Base-by-base conservation (phyloP, 2,113 vertebrate species). In the Silurus asotus region DNA sequence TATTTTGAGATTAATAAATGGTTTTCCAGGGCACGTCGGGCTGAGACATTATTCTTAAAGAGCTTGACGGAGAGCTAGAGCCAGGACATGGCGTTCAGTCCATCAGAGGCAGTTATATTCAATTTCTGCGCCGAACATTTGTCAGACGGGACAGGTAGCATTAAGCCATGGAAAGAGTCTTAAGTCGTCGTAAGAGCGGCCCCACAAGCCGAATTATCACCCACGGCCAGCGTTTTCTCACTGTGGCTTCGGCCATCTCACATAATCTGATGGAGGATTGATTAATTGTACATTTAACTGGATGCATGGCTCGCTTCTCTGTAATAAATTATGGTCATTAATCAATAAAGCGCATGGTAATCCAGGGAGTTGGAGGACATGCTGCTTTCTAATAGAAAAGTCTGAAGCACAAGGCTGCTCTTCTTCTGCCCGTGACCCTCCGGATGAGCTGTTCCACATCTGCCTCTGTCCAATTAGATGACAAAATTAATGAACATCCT, bases 311-410 rank as follows among this genome's bases (percentile, higher is more conserved):
- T 96, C 95, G 97, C 94, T 95, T 95, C 96, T 96, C 94, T 91
- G 95, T 98, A 97, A 99, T 99, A 98, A 98, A 99, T 99, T 97
- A 99, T 97, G 95, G 97, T 96, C 97, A 99, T 99, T 99, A 99
- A 99, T 99, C 98, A 99, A 99, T 99, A 98, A 95, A 98, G 96
- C 97, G 96, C 96, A 96, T 95, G 94, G 96, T 97, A 96, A 97
- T 97, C 96, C 95, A 95, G 94, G 95, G 94, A 97, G 96, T 97
- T 97, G 96, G 97, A 96, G 96, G 95, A 97, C 98, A 97, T 95
- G 97, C 98, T 98, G 97, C 91, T 96, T 97, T 95, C 96, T 99
- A 98, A 99, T 99, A 98, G 97, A 97, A 98, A 97, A 96, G 94
- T 95, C 96, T 96, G 95, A 88, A 94, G 94, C 94, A 96, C 95